Evolutionary conservation across 2,888 invertebrate species (phyloP).

Genomic region (Philereme transversata): DNA sequence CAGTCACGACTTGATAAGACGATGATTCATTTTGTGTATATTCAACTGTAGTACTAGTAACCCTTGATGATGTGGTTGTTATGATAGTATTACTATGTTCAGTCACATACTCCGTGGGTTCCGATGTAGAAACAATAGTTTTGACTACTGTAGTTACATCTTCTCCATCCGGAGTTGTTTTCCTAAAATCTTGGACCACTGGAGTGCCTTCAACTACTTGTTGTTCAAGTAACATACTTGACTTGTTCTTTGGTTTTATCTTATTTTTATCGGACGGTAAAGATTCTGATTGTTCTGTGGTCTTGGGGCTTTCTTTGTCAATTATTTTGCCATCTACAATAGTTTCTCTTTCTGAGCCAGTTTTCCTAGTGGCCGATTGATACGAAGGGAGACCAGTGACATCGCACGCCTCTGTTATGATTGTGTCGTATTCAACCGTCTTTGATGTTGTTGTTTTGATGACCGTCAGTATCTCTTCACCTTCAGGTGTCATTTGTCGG

Average conservation of each 20-base stretch:
- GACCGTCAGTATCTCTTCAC: conserved; percentile 54
- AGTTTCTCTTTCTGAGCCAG: conserved; percentile 2
- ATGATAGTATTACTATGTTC: conserved; percentile 62
- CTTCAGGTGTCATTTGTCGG: conserved; percentile 46
- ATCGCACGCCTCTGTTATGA: conserved; percentile 33
- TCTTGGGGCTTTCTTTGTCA: conserved; percentile 9
- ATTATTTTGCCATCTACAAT: background rate
- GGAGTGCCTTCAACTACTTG: conserved; percentile 17
- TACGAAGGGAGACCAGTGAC: conserved; percentile 24
- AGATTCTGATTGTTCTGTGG: conserved; percentile 8
- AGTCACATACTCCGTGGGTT: conserved; percentile 56
- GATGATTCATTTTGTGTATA: conserved; percentile 62
- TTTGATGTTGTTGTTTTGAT: conserved; percentile 56
- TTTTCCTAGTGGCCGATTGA: conserved; percentile 6
- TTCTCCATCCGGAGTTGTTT: conserved; percentile 49
- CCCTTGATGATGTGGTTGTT: conserved; percentile 60
- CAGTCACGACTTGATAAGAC: conserved; percentile 57
- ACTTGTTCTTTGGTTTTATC: conserved; percentile 13
- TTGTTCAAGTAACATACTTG: conserved; percentile 8
- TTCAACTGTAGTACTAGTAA: conserved; percentile 60
- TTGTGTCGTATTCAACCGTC: conserved; percentile 48
- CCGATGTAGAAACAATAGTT: conserved; percentile 53
- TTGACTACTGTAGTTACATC: conserved; percentile 57
- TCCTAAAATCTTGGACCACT: conserved; percentile 43
- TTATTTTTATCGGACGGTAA: conserved; percentile 1